Evolutionary conservation across 2,113 vertebrate genomes (phyloP), one percentile per base, ranked within the genome.

Genomic region (Glaucomys volans): DNA sequence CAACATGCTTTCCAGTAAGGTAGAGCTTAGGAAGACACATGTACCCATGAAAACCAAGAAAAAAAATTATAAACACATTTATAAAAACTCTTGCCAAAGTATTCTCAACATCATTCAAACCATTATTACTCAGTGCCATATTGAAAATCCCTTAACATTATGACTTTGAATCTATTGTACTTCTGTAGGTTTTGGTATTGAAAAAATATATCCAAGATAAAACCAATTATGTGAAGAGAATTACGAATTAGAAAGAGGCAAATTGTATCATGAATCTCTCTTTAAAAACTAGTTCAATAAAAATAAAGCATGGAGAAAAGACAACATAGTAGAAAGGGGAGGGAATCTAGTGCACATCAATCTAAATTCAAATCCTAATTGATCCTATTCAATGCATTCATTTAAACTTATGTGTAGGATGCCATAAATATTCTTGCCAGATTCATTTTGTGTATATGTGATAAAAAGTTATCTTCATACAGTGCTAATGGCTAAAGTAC

Each of bases 71-170:
- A 26, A 35, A 75, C 4, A 40, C 17, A 79, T 59, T 82, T 6
- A 77, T 28, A 44, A 89, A 44, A 66, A 50, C 35, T 71, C 10
- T 26, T 35, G 75, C 35, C 18, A 35, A 97, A 80, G 4, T 54
- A 1, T 66, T 32, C 0, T 2, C 8, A 85, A 0, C 40, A n/a
- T 5, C 47, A 26, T 62, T 72, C 20, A 69, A 59, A 0, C 0
- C 18, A n/a, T 69, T 69, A 26, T 14, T 83, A 69, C 10, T 9
- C 7, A 87, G 32, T 11, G 4, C 64, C 32, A 62, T 54, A 52
- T n/a, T 59, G 89, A 87, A 83, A 47, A 13, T 7, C 0, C 0
- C 2, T 37, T 59, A 59, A 67, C 12, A 42, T 44, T 76, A 54
- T 22, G 8, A 69, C 37, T 83, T 54, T n/a, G 85, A 50, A 83